Conservation (phyloP, 2,797 vertebrate species). For the Danio albolineatus region DNA sequence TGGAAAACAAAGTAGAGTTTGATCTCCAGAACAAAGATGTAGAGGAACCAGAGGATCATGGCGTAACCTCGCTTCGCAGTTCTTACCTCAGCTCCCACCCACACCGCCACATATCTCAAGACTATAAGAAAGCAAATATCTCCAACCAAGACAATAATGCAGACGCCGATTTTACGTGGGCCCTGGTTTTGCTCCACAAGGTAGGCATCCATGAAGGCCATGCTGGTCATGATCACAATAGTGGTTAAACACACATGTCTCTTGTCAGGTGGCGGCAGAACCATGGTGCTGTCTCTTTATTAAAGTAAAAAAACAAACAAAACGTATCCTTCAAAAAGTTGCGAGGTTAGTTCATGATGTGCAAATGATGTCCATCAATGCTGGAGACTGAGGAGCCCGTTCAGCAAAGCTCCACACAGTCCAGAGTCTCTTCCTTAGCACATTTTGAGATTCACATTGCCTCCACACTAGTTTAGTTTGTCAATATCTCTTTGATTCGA, state of each 20-base stretch:
- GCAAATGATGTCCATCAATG: constrained; percentile 16
- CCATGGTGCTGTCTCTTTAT: constrained; percentile 75
- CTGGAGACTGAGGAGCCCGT: constrained; percentile 33
- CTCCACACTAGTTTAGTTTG: constrained; percentile 1
- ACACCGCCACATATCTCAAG: constrained; percentile 78
- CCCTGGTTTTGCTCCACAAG: constrained; percentile 84
- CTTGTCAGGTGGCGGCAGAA: constrained; percentile 86
- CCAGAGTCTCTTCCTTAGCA: constrained; percentile 1
- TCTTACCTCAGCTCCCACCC: constrained; percentile 83
- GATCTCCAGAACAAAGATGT: constrained; percentile 89
- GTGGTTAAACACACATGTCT: constrained; percentile 89
- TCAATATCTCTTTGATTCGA: constrained; percentile 11
- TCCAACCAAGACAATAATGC: constrained; percentile 78
- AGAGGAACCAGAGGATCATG: constrained; percentile 91
- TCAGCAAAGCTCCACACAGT: constrained; percentile 54
- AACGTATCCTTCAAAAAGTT: neutral
- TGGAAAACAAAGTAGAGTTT: constrained; percentile 90
- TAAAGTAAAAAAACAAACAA: constrained; percentile 32
- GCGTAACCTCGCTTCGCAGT: constrained; percentile 87
- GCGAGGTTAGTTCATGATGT: constrained; percentile 32
- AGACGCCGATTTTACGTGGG: constrained; percentile 75
- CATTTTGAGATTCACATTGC: constrained; percentile 20
- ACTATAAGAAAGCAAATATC: constrained; percentile 83
- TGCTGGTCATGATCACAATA: constrained; percentile 88
- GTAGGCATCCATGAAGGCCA: constrained; percentile 90